Percentiles rank a stretch among this genome's conserved stretches.
These are phyloP conservation scores for Campodea augens DNA, from an alignment of 1,140 invertebrate species.

Conservation along the genomic window DNA sequence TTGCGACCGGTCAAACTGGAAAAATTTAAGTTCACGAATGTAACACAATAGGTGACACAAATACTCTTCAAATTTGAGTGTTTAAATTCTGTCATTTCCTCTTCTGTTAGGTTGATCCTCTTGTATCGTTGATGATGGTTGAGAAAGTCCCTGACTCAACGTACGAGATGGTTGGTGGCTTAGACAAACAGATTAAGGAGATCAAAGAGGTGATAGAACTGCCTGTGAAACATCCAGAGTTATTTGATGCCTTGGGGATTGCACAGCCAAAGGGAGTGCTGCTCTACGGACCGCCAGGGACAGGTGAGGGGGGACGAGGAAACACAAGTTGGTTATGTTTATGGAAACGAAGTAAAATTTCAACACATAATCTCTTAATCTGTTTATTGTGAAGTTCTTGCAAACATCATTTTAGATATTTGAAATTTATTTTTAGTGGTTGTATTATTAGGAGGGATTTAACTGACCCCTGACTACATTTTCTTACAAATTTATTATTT, in stretches of 20 bases:
- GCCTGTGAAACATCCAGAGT: slow-evolving; percentile 97
- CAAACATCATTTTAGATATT: not conserved
- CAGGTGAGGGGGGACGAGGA: slow-evolving; percentile 32
- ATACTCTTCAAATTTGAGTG: too few relatives aligned
- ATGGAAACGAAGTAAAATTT: not conserved
- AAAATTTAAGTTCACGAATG: too few relatives aligned
- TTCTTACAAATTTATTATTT: too few relatives aligned
- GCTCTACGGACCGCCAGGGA: slow-evolving; percentile 93
- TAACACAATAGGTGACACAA: too few relatives aligned
- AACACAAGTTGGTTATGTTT: not conserved
- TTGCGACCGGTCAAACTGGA: too few relatives aligned
- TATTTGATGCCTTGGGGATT: slow-evolving; percentile 98
- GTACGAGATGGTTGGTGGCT: slow-evolving; percentile 98
- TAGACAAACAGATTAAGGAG: slow-evolving; percentile 99
- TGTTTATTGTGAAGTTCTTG: too few relatives aligned
- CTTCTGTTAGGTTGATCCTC: slow-evolving; percentile 64
- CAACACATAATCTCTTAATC: not conserved
- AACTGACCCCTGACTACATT: too few relatives aligned
- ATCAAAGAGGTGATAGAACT: slow-evolving; percentile 99
- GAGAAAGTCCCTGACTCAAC: slow-evolving; percentile 99
- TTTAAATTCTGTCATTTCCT: slow-evolving; percentile 7
- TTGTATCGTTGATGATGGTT: slow-evolving; percentile 99
- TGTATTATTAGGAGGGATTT: not conserved
- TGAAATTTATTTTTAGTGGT: not conserved
- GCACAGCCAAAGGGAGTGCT: slow-evolving; percentile 98